Base-by-base conservation (phyloP, 30 jellyfish, hydroid and myxozoan genomes). In the Haliclystus octoradiatus region DNA sequence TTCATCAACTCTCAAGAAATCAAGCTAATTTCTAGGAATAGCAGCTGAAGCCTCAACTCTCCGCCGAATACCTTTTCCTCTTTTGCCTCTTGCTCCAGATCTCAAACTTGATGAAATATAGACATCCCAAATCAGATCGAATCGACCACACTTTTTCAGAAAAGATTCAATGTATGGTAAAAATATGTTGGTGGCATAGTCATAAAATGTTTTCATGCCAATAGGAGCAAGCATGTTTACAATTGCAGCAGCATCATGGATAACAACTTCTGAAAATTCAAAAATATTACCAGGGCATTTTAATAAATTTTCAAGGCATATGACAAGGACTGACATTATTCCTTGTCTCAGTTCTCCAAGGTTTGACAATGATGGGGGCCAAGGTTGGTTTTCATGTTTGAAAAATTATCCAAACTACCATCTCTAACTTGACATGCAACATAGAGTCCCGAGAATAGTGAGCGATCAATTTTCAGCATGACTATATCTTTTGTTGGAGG, bases 171-270 rank as follows among this genome's bases (percentile, higher is more conserved):
- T 52, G 52, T 9, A 72, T 52, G 77, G 49, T 27, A 57, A 26
- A 72, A 22, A 72, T 68, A 34, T 49, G 64, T 66, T 49, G 15
- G n/a, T 22, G 3, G 78, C 30, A 34, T 49, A 66, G n/a, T n/a
- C n/a, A n/a, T n/a, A 40, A 62, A 74, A 74, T 1, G 78, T 74
- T 28, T 27, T 61, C 32, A 63, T 26, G 31, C 69, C 3, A 15
- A 47, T 64, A 0, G 85, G 85, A 9, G 46, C 34, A n/a, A 69
- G 83, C 31, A 69, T 52, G 51, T 66, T 77, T 28, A 68, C 79
- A 29, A 74, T 63, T 26, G 87, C 85, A 27, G 85, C 80, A 61
- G 79, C 85, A 74, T 63, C 85, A 61, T 61, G 78, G 49, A 73
- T 51, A 19, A 61, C 69, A n/a, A 28, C 52, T 26, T 73, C 74